Base-by-base conservation (phyloP, 2,797 vertebrate genomes). In the Halcyon chelicuti region DNA sequence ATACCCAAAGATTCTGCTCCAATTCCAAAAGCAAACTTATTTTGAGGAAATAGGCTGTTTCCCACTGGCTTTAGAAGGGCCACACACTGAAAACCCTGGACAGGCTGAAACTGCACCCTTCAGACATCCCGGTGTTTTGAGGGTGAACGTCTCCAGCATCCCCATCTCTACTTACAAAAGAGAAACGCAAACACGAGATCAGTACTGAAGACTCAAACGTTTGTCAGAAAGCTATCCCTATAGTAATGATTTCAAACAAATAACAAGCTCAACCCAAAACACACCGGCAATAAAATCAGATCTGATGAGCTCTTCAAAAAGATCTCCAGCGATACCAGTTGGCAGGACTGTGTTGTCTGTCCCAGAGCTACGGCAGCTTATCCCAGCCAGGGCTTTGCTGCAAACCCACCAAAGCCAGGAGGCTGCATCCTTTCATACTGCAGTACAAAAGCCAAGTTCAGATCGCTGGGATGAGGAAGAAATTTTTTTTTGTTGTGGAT, bases 11-110 rank as follows among this genome's bases (percentile, higher is more conserved):
- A 96, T 96, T 97, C 95, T 95, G 96, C 97, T 96, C 96, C 88
- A 70, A 93, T 97, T 96, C 95, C 98, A 98, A 97, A 98, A 97
- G 96, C 91, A 84, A 98, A 96, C 79, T 96, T 97, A 98, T 98
- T 98, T 98, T 98, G 98, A 98, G 97, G 96, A 95, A 96, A 97
- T 12, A 97, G 97, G 97, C 90, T 96, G 91, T 96, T 98, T 98
- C 98, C 98, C 98, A 96, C 98, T 95, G 97, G 97, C 96, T 97
- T 96, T 63, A 92, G 83, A 94, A 80, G 95, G 97, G 94, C 97
- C 96, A 96, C 88, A 76, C 94, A 84, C 74, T 94, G 93, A 91
- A 98, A 98, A 95, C 84, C 91, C 88, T 86, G 73, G 52, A 55
- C 33, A 40, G 42, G 20, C 76, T 95, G 23, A 84, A 76, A 78